Evolutionary conservation across 2,113 vertebrate species (phyloP).

Genomic region (Lethenteron camtschaticum): DNA sequence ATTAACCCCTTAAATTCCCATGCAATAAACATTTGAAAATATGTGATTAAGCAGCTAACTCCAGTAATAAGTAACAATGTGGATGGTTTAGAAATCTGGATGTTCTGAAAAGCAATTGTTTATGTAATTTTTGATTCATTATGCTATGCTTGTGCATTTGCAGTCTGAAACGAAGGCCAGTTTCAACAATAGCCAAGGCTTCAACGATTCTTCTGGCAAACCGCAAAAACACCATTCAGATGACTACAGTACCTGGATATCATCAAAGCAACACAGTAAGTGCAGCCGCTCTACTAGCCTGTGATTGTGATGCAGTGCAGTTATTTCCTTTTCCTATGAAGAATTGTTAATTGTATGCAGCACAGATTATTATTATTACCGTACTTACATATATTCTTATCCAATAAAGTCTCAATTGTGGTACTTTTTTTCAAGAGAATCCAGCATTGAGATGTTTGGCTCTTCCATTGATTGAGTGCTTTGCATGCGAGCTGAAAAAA

Average conservation of each 20-base stretch:
- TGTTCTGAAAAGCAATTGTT: background rate
- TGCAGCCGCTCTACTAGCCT: conserved; percentile 8
- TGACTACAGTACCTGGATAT: conserved; percentile 98
- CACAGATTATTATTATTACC: too few relatives aligned
- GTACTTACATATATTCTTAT: too few relatives aligned
- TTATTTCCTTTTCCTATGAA: too few relatives aligned
- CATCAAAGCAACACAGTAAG: conserved; percentile 98
- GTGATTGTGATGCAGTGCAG: too few relatives aligned
- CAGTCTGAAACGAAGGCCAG: conserved; percentile 76
- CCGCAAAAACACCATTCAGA: conserved; percentile 70
- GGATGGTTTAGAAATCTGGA: conserved; percentile 9
- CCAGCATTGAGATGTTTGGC: too few relatives aligned
- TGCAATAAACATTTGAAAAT: background rate
- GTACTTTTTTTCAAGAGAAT: too few relatives aligned
- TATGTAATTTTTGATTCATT: background rate
- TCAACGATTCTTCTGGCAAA: conserved; percentile 46
- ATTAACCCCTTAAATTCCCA: background rate
- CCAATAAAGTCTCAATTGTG: too few relatives aligned
- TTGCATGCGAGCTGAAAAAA: too few relatives aligned
- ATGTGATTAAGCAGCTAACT: background rate
- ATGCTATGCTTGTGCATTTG: background rate
- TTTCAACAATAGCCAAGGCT: conserved; percentile 83
- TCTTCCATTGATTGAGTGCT: too few relatives aligned
- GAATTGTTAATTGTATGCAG: too few relatives aligned
- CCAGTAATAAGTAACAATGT: conserved; percentile 5